Conservation (phyloP, 2,888 invertebrate species). For the Galerucella pusilla region DNA sequence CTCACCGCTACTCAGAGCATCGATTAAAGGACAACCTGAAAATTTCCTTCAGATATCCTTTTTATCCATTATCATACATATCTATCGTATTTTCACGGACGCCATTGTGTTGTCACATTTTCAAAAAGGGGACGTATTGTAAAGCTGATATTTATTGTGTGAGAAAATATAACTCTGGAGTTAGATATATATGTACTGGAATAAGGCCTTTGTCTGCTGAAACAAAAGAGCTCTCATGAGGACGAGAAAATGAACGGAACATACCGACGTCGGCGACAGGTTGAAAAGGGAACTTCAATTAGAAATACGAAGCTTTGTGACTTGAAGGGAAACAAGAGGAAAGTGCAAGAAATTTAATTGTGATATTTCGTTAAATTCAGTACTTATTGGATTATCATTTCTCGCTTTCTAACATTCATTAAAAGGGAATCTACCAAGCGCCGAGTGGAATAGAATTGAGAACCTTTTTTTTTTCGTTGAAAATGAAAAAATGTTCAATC, state of each 20-base stretch:
- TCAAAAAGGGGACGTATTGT: slow-evolving; percentile 20
- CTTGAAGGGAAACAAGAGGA: slow-evolving; percentile 13
- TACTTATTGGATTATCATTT: slow-evolving; percentile 28
- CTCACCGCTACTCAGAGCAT: too few species aligned
- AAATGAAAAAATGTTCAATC: too few species aligned
- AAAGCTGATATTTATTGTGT: slow-evolving; percentile 15
- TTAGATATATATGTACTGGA: slow-evolving; percentile 20
- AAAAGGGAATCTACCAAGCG: too few species aligned
- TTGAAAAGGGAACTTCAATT: slow-evolving; percentile 35
- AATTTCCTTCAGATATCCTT: not conserved
- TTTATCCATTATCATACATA: slow-evolving; percentile 15
- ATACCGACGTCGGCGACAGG: slow-evolving; percentile 22
- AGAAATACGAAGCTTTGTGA: slow-evolving; percentile 29
- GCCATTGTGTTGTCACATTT: slow-evolving; percentile 35
- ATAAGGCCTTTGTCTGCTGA: slow-evolving; percentile 23
- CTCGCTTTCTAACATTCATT: too few species aligned
- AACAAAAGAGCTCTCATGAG: slow-evolving; percentile 24
- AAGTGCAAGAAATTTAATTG: slow-evolving; percentile 32
- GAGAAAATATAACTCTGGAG: slow-evolving; percentile 33
- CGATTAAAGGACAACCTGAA: not conserved
- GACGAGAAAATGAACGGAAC: slow-evolving; percentile 15
- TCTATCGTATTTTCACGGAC: slow-evolving; percentile 20
- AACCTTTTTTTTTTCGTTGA: too few species aligned
- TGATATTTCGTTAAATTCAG: slow-evolving; percentile 19
- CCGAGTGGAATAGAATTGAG: too few species aligned